Base-by-base conservation (phyloP, 2,797 vertebrate species). In the Trematomus bernacchii region DNA sequence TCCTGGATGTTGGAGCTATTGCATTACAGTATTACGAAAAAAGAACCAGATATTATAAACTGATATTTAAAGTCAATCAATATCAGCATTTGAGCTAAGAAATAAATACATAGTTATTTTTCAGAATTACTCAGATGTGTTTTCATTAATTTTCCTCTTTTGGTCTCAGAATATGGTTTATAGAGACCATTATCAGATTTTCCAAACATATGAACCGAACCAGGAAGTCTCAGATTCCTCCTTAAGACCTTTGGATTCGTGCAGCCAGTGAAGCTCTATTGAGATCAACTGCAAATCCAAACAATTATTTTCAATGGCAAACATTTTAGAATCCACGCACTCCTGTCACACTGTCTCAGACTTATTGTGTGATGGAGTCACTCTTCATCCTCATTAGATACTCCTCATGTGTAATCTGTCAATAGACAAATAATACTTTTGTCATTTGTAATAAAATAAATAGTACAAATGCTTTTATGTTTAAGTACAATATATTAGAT, bases 381-480 rank as follows among this genome's bases (percentile, higher is more conserved):
- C 60, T 16, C 65, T 70, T 66, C 77, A 80, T 61, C 63, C 48
- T 68, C 58, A 18, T 61, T 43, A 3, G 64, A 54, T 65, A 44
- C 66, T 76, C 61, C 79, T 61, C 76, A 79, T 65, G 66, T 58
- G 21, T 76, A 74, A 65, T 80, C 48, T 76, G 30, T 21, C 60
- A 71, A 30, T 6, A 53, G 42, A 82, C 27, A 69, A 79, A 79
- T 50, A 84, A 74, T 47, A 71, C 58, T 72, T 83, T 51, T 78
- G 67, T 75, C 19, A 50, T 30, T 12, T 57, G 14, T 10, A 23
- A 57, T 64, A 37, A 75, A 40, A 51, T 37, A 79, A 73, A 58
- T 12, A 27, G 30, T 14, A 44, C 76, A 73, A 76, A 77, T 55
- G 51, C 15, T 47, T 12, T 5, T 57, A 51, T 58, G 62, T 69